A percentile compares a stretch with the other conserved stretches of the same genome.
Evolutionary conservation across 2,113 vertebrate genomes (phyloP).

Genomic region (Mola mola): DNA sequence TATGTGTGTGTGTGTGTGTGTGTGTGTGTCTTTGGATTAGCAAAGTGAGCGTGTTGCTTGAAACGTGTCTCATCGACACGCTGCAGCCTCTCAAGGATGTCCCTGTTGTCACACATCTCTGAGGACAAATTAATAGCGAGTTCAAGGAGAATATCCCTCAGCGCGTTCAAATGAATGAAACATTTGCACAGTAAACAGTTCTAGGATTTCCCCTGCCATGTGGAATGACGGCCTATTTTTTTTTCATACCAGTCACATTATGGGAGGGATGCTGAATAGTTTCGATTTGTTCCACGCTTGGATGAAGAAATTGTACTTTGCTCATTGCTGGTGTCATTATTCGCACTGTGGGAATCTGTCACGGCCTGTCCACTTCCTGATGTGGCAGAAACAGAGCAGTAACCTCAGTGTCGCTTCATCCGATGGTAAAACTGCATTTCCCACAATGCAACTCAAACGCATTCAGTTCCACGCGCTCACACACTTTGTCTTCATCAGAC

Average conservation of each 20-base stretch:
- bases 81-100: conserved; percentile 1
- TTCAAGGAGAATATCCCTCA: conserved; percentile 13
- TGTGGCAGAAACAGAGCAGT: conserved; percentile 2
- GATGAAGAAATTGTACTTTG: conserved; percentile 4
- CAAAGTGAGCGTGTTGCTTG: conserved; percentile 32
- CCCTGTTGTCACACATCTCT: background rate
- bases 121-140: conserved; percentile 6
- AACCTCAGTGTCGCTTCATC: too few species aligned
- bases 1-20: conserved; percentile 19
- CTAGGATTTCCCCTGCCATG: background rate
- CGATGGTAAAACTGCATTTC: too few species aligned
- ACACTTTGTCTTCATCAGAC: too few species aligned
- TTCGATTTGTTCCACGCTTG: background rate
- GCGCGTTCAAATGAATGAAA: conserved; percentile 4
- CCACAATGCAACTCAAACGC: too few species aligned
- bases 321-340: background rate
- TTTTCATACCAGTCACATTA: conserved; percentile 1
- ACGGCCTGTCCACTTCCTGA: background rate
- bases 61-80: too few species aligned
- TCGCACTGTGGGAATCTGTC: background rate
- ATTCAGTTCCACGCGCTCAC: too few species aligned
- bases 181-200: conserved; percentile 10
- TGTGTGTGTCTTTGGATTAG: conserved; percentile 28
- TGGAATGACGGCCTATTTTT: background rate
- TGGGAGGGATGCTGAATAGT: background rate